These are phyloP conservation scores for Tillus elongatus DNA, from an alignment of 2,888 invertebrate genomes.

Conservation along the genomic window DNA sequence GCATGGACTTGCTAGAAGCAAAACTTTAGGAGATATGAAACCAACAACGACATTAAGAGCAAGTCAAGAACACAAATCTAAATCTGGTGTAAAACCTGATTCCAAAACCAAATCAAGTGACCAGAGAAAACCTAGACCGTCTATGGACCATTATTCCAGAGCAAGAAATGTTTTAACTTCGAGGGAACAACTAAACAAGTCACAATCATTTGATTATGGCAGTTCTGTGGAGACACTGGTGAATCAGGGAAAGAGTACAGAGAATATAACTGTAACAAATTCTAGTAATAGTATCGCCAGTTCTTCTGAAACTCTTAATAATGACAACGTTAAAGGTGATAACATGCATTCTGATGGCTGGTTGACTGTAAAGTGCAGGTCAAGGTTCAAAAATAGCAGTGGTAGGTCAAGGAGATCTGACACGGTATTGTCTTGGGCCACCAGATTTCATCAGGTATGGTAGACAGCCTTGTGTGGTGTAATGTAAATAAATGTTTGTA, in stretches of 20 bases:
- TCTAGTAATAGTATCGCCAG: slow-evolving; percentile 42
- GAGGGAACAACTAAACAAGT: too few relatives aligned
- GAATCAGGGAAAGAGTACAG: slow-evolving; percentile 30
- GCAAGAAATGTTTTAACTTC: too few relatives aligned
- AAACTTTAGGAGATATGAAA: slow-evolving; percentile 40
- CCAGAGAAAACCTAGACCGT: too few relatives aligned
- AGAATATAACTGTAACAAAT: slow-evolving; percentile 30
- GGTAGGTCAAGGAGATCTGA: slow-evolving; percentile 44
- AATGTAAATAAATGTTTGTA: too few relatives aligned
- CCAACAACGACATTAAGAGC: slow-evolving; percentile 11
- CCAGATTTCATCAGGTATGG: slow-evolving; percentile 63
- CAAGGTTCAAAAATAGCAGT: slow-evolving; percentile 46
- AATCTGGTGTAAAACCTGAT: too few relatives aligned
- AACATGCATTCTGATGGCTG: slow-evolving; percentile 59
- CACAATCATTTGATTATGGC: slow-evolving; percentile 30
- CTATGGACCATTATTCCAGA: too few relatives aligned
- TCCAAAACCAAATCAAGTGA: too few relatives aligned
- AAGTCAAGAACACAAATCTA: too few relatives aligned
- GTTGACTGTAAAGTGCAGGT: slow-evolving; percentile 77
- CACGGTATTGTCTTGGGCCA: slow-evolving; percentile 50
- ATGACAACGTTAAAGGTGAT: slow-evolving; percentile 44
- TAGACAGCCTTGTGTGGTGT: too few relatives aligned
- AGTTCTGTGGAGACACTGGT: slow-evolving; percentile 39
- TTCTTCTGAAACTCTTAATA: slow-evolving; percentile 50
- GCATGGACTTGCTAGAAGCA: slow-evolving; percentile 32